phyloP scores from a whole-genome alignment of 2,797 vertebrate species.

The Cossypha polioptera region DNA sequence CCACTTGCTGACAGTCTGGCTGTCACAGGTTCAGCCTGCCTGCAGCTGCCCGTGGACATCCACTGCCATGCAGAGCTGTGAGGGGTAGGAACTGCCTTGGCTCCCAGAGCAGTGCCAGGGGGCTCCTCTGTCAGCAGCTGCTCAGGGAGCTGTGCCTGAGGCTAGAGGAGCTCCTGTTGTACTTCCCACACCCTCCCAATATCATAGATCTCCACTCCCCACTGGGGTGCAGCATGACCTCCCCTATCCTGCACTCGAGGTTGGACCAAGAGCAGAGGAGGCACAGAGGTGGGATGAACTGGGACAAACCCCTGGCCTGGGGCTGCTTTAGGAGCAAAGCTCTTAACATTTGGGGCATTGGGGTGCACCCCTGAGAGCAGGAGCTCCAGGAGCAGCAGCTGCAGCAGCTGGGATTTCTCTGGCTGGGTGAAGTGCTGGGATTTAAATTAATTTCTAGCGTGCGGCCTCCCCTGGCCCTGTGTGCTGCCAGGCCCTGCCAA shows the following conservation, averaged over 20 bases:
- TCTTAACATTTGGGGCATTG: accelerated
- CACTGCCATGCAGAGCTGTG: accelerated
- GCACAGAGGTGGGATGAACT: not conserved
- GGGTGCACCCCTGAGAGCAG: not conserved
- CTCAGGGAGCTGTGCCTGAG: not conserved
- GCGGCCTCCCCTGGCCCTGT: not conserved
- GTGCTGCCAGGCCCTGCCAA: not conserved
- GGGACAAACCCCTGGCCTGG: accelerated
- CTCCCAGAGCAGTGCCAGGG: not conserved
- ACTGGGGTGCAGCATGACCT: accelerated
- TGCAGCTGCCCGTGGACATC: not conserved
- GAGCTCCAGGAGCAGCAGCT: not conserved
- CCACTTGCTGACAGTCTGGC: accelerated
- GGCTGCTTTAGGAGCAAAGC: not conserved
- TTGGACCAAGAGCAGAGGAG: not conserved
- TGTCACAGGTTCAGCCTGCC: not conserved
- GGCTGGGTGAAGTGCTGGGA: not conserved
- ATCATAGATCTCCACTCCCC: accelerated
- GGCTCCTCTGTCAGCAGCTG: accelerated
- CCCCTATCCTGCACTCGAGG: not conserved
- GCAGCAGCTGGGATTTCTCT: not conserved
- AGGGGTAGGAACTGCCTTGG: not conserved
- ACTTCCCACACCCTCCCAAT: not conserved
- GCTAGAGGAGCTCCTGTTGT: accelerated
- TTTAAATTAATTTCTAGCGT: not conserved